Percentiles rank a stretch among this genome's conserved stretches.
These are phyloP conservation scores for Pygathrix nemaeus DNA, from an alignment of 2,113 vertebrate genomes.

Conservation along the genomic window DNA sequence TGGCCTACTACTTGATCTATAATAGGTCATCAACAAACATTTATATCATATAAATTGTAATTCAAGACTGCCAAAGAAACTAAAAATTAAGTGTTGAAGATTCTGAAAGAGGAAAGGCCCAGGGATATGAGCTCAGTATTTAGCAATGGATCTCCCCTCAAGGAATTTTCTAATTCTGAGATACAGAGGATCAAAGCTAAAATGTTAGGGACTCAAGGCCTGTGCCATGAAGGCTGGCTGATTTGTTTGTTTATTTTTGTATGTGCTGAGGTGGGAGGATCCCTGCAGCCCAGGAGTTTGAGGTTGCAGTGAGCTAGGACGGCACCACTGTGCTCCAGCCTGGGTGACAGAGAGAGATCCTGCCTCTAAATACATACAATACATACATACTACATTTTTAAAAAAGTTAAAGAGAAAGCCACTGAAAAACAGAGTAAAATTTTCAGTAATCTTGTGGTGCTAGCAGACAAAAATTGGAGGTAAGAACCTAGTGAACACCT, in stretches of 20 bases:
- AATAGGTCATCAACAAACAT: not conserved
- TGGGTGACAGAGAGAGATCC: too few species aligned
- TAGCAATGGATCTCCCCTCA: not conserved
- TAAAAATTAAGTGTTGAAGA: not conserved
- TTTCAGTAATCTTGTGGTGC: not conserved
- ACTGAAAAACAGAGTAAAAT: not conserved
- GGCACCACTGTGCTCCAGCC: too few species aligned
- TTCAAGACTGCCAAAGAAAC: not conserved
- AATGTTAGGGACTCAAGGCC: not conserved
- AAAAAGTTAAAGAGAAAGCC: not conserved
- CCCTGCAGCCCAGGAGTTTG: too few species aligned
- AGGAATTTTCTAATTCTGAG: not conserved
- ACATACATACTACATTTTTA: too few species aligned
- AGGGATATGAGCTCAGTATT: not conserved
- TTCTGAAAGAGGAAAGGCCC: not conserved
- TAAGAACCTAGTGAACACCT: not conserved
- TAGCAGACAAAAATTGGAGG: not conserved
- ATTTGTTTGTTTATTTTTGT: too few species aligned
- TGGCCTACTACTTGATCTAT: not conserved
- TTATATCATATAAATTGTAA: not conserved
- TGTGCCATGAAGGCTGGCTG: too few species aligned
- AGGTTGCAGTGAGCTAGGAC: too few species aligned
- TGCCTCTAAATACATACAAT: too few species aligned
- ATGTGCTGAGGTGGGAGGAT: too few species aligned
- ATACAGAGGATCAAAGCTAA: not conserved